phyloP scores from a whole-genome alignment of 2,113 vertebrate species.

The Prunella himalayana region DNA sequence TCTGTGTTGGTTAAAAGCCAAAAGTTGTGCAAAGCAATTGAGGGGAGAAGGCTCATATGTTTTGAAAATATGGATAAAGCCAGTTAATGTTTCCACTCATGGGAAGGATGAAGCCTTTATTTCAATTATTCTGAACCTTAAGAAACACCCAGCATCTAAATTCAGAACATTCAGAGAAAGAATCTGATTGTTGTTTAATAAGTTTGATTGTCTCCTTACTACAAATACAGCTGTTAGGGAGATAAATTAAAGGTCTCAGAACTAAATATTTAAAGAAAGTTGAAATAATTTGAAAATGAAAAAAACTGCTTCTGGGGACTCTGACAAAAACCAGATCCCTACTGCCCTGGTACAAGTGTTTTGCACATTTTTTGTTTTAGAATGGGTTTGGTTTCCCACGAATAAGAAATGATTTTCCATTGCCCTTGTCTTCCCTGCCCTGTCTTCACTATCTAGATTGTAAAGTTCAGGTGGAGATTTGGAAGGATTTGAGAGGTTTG shows the following conservation, averaged over 20 bases:
- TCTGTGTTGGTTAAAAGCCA: neutral
- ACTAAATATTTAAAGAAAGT: neutral
- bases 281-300: neutral
- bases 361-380: neutral
- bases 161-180: neutral
- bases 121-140: neutral
- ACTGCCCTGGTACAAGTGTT: neutral
- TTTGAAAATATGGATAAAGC: neutral
- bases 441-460: neutral
- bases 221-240: neutral
- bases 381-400: neutral
- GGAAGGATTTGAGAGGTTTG: constrained; percentile 24
- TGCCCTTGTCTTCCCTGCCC: neutral
- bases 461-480: constrained; percentile 46
- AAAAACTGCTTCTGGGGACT: neutral
- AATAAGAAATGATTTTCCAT: neutral
- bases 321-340: neutral
- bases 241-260: neutral
- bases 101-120: neutral
- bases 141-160: neutral
- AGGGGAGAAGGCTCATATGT: neutral
- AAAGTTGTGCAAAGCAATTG: neutral
- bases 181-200: neutral
- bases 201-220: neutral
- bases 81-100: neutral